A percentile compares a stretch with the other conserved stretches of the same genome.
phyloP scores from a whole-genome alignment of 2,797 vertebrate species.

The Ambastaia sidthimunki region DNA sequence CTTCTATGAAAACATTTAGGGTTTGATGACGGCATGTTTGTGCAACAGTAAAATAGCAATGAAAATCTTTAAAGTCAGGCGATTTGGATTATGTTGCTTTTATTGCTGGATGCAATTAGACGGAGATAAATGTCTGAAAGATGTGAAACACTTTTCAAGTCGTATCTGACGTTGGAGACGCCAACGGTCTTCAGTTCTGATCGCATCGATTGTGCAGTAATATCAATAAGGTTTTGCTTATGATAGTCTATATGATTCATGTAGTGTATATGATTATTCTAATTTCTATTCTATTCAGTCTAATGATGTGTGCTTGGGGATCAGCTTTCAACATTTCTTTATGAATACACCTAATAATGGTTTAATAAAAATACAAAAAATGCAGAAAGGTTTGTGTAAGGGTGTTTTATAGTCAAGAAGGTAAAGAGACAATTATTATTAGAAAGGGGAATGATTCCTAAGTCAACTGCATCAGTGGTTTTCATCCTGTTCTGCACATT shows the following conservation, averaged over 20 bases:
- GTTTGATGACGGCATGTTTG: background rate
- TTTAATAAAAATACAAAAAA: too few relatives aligned
- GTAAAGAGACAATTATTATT: too few relatives aligned
- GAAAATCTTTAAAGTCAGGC: background rate
- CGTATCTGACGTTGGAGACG: constrained; percentile 1
- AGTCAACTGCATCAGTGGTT: background rate
- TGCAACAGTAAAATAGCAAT: background rate
- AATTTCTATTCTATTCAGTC: background rate
- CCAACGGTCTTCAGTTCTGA: background rate
- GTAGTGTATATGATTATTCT: too few relatives aligned
- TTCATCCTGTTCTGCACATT: too few relatives aligned
- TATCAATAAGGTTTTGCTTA: background rate
- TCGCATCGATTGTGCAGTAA: background rate
- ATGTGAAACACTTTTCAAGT: constrained; percentile 1
- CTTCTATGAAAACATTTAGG: constrained; percentile 5
- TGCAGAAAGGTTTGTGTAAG: too few relatives aligned
- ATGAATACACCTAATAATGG: too few relatives aligned
- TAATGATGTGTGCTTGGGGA: too few relatives aligned
- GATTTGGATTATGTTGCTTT: background rate
- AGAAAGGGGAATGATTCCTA: background rate
- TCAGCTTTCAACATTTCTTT: too few relatives aligned
- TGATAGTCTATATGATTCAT: background rate
- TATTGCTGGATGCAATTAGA: background rate
- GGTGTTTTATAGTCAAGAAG: too few relatives aligned
- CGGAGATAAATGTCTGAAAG: background rate